phyloP scores from a whole-genome alignment of 2,888 invertebrate species.

The Cantharis flavilabris region DNA sequence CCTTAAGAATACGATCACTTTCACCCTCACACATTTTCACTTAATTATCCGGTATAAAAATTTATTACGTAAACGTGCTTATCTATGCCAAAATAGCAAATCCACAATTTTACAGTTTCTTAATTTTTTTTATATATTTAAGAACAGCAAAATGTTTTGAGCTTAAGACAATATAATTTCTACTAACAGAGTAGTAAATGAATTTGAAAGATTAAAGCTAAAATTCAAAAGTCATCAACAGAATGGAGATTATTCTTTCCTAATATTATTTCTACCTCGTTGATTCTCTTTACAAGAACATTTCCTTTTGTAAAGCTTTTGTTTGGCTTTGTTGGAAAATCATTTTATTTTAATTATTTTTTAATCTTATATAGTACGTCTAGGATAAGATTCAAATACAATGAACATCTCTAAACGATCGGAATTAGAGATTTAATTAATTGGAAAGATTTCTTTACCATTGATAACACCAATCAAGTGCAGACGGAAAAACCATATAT shows the following conservation, averaged over 20 bases:
- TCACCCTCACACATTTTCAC: not conserved
- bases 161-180: not conserved
- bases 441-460: no score
- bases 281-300: constrained; percentile 7
- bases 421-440: not conserved
- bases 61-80: not conserved
- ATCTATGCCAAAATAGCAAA: not conserved
- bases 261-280: constrained; percentile 18
- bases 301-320: not conserved
- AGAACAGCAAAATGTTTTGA: no score
- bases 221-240: constrained; percentile 18
- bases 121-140: no score
- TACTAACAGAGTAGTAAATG: not conserved
- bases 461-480: no score
- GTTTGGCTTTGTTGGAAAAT: not conserved
- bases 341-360: not conserved
- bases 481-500: no score
- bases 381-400: not conserved
- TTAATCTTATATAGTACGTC: not conserved
- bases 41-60: not conserved
- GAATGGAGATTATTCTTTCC: constrained; percentile 7
- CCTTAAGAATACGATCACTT: not conserved
- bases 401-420: not conserved
- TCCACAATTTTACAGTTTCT: no score
- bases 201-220: not conserved